These are phyloP conservation scores for Dromaius novaehollandiae DNA, from an alignment of 2,113 vertebrate genomes.

Conservation along the genomic window DNA sequence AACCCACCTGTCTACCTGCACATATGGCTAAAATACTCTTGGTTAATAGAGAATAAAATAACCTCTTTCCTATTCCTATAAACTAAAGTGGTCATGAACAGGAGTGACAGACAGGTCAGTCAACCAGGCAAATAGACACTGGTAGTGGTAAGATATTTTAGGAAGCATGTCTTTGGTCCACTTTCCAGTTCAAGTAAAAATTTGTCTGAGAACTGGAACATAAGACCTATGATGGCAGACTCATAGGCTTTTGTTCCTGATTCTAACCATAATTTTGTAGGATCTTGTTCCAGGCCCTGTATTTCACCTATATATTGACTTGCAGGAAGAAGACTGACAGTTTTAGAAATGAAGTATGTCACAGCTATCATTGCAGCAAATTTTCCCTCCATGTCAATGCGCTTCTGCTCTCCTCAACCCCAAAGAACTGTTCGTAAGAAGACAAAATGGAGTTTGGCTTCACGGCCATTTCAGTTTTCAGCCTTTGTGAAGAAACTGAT, in stretches of 20 bases:
- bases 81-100: not conserved
- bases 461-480: not conserved
- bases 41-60: constrained; percentile 23
- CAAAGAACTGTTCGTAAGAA: not conserved
- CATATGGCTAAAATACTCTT: constrained; percentile 1
- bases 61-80: not conserved
- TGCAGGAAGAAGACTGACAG: not conserved
- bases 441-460: not conserved
- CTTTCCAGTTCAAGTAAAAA: not conserved
- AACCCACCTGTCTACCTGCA: constrained; percentile 30
- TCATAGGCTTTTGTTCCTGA: not conserved
- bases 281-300: not conserved
- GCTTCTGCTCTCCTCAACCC: not conserved
- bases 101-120: not conserved
- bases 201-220: rapidly evolving
- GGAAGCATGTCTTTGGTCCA: not conserved
- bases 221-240: not conserved
- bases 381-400: not conserved
- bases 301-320: not conserved
- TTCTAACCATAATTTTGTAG: not conserved
- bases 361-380: not conserved
- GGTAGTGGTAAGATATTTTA: not conserved
- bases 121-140: not conserved
- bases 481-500: not conserved
- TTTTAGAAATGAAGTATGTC: not conserved